Conservation (phyloP, 2,888 invertebrate genomes). For the Ophion slaviceki region DNA sequence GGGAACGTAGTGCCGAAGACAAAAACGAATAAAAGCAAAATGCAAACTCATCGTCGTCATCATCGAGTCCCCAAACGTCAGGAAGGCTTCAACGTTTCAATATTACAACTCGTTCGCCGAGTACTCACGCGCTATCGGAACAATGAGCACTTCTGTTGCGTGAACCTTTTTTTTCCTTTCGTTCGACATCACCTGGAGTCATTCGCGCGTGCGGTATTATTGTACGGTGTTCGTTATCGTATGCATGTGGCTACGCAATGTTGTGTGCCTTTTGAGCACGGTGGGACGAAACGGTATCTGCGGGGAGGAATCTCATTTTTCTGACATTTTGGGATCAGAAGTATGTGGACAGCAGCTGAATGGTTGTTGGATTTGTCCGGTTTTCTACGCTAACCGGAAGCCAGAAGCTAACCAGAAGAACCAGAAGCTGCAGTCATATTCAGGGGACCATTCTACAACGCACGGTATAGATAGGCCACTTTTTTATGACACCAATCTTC, state of each 20-base stretch:
- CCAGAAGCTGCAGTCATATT: background rate
- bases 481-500: no score
- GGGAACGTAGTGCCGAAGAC: slow-evolving; percentile 30
- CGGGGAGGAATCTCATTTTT: background rate
- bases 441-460: background rate
- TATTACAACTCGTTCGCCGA: slow-evolving; percentile 46
- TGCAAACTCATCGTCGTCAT: slow-evolving; percentile 56
- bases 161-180: slow-evolving; percentile 1
- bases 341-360: background rate
- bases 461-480: no score
- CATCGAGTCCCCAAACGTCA: slow-evolving; percentile 43
- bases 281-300: background rate
- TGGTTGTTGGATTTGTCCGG: background rate
- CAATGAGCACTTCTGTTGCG: slow-evolving; percentile 51
- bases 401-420: background rate
- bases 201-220: slow-evolving; percentile 63
- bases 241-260: slow-evolving; percentile 5
- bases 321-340: background rate
- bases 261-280: background rate
- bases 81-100: slow-evolving; percentile 53
- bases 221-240: slow-evolving; percentile 41
- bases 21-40: slow-evolving; percentile 20
- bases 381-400: background rate
- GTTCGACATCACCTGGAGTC: slow-evolving; percentile 61
- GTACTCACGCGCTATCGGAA: slow-evolving; percentile 33